Percentiles rank a stretch among this genome's conserved stretches.
phyloP scores from a whole-genome alignment of 92 coral and sea anemone species.

The Porites divaricata region DNA sequence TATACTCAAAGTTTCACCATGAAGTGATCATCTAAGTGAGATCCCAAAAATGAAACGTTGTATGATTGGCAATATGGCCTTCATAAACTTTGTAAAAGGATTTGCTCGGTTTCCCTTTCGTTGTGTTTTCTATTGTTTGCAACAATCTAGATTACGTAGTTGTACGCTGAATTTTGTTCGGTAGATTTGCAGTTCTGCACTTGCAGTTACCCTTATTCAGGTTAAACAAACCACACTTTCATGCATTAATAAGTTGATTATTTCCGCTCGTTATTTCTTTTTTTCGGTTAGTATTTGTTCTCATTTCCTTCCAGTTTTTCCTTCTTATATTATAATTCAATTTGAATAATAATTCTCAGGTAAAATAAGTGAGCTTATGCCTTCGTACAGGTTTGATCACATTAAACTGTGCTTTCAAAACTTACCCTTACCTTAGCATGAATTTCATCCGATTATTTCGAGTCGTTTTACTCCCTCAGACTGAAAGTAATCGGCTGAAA shows the following conservation, averaged over 20 bases:
- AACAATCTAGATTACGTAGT: conserved; percentile 13
- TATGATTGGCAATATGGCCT: conserved; percentile 1
- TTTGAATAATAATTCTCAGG: not conserved
- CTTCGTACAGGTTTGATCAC: conserved; percentile 15
- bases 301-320: not conserved
- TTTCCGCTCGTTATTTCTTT: not conserved
- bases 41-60: not conserved
- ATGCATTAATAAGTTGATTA: not conserved
- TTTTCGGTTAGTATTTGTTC: conserved; percentile 16
- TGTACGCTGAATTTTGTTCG: not conserved
- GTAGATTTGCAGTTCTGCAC: not conserved
- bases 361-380: not conserved
- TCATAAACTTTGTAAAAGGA: conserved; percentile 3
- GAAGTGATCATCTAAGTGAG: not conserved
- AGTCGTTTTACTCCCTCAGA: too few species aligned
- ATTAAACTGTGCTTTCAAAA: not conserved
- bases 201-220: not conserved
- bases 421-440: too few species aligned
- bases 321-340: conserved; percentile 6
- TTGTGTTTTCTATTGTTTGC: not conserved
- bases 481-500: too few species aligned
- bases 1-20: not conserved
- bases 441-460: too few species aligned
- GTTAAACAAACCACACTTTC: conserved; percentile 4
- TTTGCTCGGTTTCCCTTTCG: not conserved